Evolutionary conservation across 2,113 vertebrate species (phyloP).

Genomic region (Pygoscelis antarcticus): DNA sequence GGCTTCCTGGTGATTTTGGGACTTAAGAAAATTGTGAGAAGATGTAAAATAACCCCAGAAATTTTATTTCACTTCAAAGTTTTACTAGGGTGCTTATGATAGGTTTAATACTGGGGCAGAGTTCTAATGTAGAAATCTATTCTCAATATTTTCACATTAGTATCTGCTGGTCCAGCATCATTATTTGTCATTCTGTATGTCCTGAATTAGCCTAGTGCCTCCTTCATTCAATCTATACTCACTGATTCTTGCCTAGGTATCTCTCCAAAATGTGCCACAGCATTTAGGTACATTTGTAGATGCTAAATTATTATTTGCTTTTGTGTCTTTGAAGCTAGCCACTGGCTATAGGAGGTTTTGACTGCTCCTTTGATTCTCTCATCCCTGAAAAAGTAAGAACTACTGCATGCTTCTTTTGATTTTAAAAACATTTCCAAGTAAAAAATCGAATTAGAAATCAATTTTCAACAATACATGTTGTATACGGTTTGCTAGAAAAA

Average conservation of each 20-base stretch:
- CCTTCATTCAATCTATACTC: background rate
- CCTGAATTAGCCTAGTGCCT: background rate
- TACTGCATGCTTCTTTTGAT: background rate
- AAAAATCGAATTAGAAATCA: background rate
- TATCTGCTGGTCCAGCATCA: background rate
- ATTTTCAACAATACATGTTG: background rate
- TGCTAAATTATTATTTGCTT: background rate
- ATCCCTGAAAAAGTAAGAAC: background rate
- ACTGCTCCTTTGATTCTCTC: background rate
- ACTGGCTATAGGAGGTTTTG: background rate
- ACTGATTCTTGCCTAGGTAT: background rate
- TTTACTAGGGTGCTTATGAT: background rate
- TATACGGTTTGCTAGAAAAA: background rate
- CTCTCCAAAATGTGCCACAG: background rate
- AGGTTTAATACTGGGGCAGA: background rate
- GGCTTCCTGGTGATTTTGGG: background rate
- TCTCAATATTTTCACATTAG: background rate
- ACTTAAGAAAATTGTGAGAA: background rate
- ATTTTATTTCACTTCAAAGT: background rate
- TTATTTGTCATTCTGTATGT: background rate
- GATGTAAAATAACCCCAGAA: background rate
- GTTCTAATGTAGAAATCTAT: background rate
- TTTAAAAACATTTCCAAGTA: background rate
- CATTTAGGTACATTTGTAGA: background rate
- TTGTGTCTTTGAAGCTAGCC: background rate